Evolutionary conservation across 2,888 invertebrate species (phyloP).

Genomic region (Caenorhabditis imperialis): DNA sequence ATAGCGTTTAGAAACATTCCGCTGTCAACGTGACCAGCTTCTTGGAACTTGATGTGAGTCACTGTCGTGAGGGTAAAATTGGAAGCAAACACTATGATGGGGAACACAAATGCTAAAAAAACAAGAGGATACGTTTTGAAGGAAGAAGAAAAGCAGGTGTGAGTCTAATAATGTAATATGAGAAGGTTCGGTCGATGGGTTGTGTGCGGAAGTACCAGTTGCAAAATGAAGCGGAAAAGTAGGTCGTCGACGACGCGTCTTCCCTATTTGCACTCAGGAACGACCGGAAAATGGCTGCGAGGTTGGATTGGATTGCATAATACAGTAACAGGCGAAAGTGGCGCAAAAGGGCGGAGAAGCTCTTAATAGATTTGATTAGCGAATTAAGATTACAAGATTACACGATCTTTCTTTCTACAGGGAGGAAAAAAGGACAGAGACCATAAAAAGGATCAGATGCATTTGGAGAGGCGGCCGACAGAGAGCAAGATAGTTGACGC

Average conservation of each 20-base stretch:
- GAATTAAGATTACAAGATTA: conserved; percentile 48
- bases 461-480: conserved; percentile 42
- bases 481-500: conserved; percentile 50
- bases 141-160: conserved; percentile 23
- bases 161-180: conserved; percentile 45
- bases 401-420: neutral
- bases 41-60: conserved; percentile 39
- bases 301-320: conserved; percentile 38
- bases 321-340: conserved; percentile 30
- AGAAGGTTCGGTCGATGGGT: conserved; percentile 31
- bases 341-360: conserved; percentile 21
- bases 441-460: conserved; percentile 48
- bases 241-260: conserved; percentile 45
- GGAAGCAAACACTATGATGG: conserved; percentile 19
- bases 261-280: conserved; percentile 31
- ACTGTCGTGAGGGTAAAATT: conserved; percentile 9
- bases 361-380: conserved; percentile 51
- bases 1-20: conserved; percentile 43
- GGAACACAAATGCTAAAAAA: neutral
- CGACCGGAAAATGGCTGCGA: conserved; percentile 19
- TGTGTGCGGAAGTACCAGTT: conserved; percentile 49
- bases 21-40: conserved; percentile 25
- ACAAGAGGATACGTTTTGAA: neutral
- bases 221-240: conserved; percentile 53
- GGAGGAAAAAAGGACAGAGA: conserved; percentile 29